These are phyloP conservation scores for Papilio dardanus DNA, from an alignment of 1,140 invertebrate species.

Conservation along the genomic window DNA sequence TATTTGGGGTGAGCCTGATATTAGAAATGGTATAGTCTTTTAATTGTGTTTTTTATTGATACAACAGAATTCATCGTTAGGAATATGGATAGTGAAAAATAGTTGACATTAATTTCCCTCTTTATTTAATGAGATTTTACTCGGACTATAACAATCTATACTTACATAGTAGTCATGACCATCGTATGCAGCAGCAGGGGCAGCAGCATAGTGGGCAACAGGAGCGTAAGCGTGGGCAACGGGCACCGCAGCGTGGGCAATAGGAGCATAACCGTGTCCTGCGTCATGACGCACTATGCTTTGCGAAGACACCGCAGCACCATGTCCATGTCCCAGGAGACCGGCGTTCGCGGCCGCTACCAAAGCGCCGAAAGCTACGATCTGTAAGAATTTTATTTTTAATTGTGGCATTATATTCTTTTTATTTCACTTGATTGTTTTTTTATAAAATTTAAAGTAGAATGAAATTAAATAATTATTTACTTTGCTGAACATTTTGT, in stretches of 20 bases:
- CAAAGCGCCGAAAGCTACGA: constrained; percentile 57
- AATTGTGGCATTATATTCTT: neutral
- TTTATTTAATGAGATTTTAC: neutral
- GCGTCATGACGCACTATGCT: constrained; percentile 71
- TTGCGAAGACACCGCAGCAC: constrained; percentile 70
- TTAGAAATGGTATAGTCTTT: neutral
- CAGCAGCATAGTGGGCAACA: constrained; percentile 50
- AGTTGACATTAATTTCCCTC: too few relatives aligned
- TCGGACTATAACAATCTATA: neutral
- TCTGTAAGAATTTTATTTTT: constrained; percentile 44
- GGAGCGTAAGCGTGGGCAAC: constrained; percentile 57
- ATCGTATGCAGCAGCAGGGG: constrained; percentile 48
- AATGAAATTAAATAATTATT: constrained; percentile 36
- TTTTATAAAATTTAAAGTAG: neutral
- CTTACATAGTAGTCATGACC: constrained; percentile 66
- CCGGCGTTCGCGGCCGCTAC: constrained; percentile 60
- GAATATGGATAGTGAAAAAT: neutral
- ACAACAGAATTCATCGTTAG: neutral
- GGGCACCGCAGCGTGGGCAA: constrained; percentile 51
- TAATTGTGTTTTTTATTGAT: neutral
- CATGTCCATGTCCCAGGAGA: constrained; percentile 48
- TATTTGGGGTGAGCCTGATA: constrained; percentile 72
- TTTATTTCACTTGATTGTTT: neutral
- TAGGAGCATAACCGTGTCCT: constrained; percentile 54
- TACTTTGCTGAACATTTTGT: constrained; percentile 62